Evolutionary conservation across 2,888 invertebrate species (phyloP), one percentile per base, ranked within the genome.

Genomic region (Drosophila subquinaria): DNA sequence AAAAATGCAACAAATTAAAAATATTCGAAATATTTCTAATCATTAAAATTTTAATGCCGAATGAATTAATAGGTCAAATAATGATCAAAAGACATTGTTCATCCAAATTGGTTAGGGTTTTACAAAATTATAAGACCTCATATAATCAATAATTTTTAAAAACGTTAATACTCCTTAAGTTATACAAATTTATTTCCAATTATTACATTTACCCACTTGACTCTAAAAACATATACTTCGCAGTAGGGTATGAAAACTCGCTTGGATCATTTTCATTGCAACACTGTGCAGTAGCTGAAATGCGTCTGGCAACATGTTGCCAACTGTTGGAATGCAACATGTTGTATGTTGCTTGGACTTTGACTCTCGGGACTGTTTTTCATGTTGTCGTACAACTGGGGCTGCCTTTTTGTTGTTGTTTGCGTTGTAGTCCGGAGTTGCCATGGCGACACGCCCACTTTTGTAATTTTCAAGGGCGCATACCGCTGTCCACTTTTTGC

Each of bases 381-480:
- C 69, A 55, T 40, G 53, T 59, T 62, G 45, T 57, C 40, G 5
- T 40, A 27, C 35, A 47, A 53, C 45, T 48, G 63, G 60, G 56
- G 56, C 62, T 56, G 65, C 61, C 63, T 69, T 56, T 64, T 61
- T 55, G 71, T 61, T 75, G 67, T 76, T 66, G 30, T 38, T 15
- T 45, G 59, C 27, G 15, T 17, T n/a, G n/a, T 4, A 40, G 42
- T 30, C 61, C 48, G 50, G 15, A 47, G 83, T 81, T 81, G 82
- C 76, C 79, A 84, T 84, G 71, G 40, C 52, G 78, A 82, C 75
- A 84, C 87, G 87, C 84, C 87, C 56, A 79, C 84, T 81, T 73
- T 56, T 56, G 67, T 56, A 60, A 60, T 48, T 59, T 78, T 78
- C 80, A 87, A 82, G 84, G 87, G 82, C 87, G 64, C 68, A 59